Base-by-base conservation (phyloP, 92 coral and sea anemone genomes). In the Phenganax marumi region DNA sequence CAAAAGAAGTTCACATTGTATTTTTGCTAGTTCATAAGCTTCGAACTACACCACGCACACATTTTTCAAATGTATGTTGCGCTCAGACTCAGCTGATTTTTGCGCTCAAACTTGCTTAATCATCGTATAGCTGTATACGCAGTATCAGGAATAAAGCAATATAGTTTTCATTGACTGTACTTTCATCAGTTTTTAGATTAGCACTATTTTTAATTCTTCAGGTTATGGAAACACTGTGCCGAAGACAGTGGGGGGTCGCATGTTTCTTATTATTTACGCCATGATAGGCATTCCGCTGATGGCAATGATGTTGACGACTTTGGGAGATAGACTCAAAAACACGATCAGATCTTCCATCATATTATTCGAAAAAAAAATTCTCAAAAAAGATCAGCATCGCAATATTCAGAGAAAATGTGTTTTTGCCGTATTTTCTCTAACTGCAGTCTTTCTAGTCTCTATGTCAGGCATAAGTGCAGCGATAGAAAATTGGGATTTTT, bases 241-340 rank as follows among this genome's bases (percentile, higher is more conserved):
- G 10, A 56, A 60, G 22, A 77, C 81, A 2, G 10, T 60, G n/a
- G 70, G 21, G 6, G 81, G 81, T 60, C 70, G 81, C 39, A 77
- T 77, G 81, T 77, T 77, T 21, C 81, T 77, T 33, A 77, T 77
- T 49, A 10, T 55, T 77, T 77, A 77, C 18, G 81, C 81, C 7
- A 77, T 52, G 12, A 24, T 77, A 8, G 81, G 81, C 12, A 77
- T 77, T 11, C 81, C 81, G 23, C 70, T 77, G 7, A 77, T 77
- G 81, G 69, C 70, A 26, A 55, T 77, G 81, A 77, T 60, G 81
- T 60, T 77, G 68, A 77, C 81, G 17, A 77, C 69, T n/a, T 10
- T 77, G 12, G 70, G 81, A 39, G 81, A 77, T 43, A 77, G 14
- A 60, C 17, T 62, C 51, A 77, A 60, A 12, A 55, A 60, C 12